Base-by-base conservation (phyloP, 2,888 invertebrate genomes). In the Acanthopleura granulata region DNA sequence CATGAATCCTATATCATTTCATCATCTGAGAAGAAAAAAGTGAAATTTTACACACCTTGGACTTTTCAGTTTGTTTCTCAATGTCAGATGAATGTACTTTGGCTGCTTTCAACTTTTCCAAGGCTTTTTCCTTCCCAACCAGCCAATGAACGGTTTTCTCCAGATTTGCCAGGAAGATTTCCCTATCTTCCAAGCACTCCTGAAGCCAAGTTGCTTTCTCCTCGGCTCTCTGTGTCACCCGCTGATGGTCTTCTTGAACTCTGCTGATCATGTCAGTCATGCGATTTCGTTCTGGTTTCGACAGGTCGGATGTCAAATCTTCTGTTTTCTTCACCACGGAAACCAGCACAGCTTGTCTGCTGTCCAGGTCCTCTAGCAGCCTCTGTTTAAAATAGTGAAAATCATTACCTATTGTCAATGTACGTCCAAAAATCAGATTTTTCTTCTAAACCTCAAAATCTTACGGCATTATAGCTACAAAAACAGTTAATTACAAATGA, bases 71-170 rank as follows among this genome's bases (percentile, higher is more conserved):
- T 87, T 96, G 95, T 87, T 94, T 94, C 86, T 96, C 95, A n/a
- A 97, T 94, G 85, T 95, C 95, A 18, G 77, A 77, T 9, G 95
- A 94, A 88, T 94, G 93, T n/a, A 97, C 90, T 0, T 83, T 80
- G 15, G 81, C 49, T n/a, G 74, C 75, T n/a, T 83, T 79, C 66
- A 83, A 76, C 72, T 83, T 83, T 25, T 80, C 75, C 51, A 72
- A n/a, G 16, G 78, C 81, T 69, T 73, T 78, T 74, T 85, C 85
- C 66, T 80, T 95, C 0, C 93, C 91, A 87, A 94, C 94, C 0
- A 97, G 91, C 96, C 97, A 97, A 49, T 93, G 93, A 82, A 93
- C 94, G 0, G 95, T 94, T 86, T 94, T 94, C 77, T 96, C 95
- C 30, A 97, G 91, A 81, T 95, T 94, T 49, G 93, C 93, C 88